Base-by-base conservation (phyloP, 2,797 vertebrate genomes). In the Pseudocheirus occidentalis region DNA sequence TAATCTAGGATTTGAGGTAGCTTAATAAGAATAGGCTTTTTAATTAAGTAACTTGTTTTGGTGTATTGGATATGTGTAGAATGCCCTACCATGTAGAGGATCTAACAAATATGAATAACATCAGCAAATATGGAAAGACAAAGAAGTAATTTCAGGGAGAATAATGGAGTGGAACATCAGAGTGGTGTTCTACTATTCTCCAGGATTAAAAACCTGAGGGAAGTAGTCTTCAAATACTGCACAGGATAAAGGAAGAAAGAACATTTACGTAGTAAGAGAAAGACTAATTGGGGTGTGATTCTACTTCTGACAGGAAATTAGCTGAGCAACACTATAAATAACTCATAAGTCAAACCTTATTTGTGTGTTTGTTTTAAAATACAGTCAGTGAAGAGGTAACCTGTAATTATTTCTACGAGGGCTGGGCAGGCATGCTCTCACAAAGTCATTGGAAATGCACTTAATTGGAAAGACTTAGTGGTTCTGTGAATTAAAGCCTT, bases 371-470 rank as follows among this genome's bases (percentile, higher is more conserved):
- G 2, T 90, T 94, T 46, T 87, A 16, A 93, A 96, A 97, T 96
- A 97, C 97, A 96, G 0, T 62, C 95, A 93, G 95, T 4, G 1
- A 94, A 97, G 97, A 94, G 97, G 95, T 13, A 55, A 95, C 87
- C 73, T 55, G 31, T 91, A 94, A 93, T 92, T 0, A 97, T 95
- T 95, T 96, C 93, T 96, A 50, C 24, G 94, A 40, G 94, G 96
- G 50, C 91, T 81, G 97, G 94, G 73, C 87, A 96, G 97, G 93
- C 97, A 94, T 40, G 94, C 95, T 96, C 95, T 96, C 95, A 58
- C 95, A 89, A 96, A 97, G 97, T 96, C 97, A 96, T 94, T 96
- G 96, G 95, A 97, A 98, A 97, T 94, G 94, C 95, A 97, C 96
- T 97, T 97, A 96, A 97, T 97, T 98, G 98, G 94, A 95, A 95